Percentiles rank a stretch among this genome's conserved stretches.
phyloP scores from a whole-genome alignment of 2,888 invertebrate genomes.

The Drosophila antonietae region DNA sequence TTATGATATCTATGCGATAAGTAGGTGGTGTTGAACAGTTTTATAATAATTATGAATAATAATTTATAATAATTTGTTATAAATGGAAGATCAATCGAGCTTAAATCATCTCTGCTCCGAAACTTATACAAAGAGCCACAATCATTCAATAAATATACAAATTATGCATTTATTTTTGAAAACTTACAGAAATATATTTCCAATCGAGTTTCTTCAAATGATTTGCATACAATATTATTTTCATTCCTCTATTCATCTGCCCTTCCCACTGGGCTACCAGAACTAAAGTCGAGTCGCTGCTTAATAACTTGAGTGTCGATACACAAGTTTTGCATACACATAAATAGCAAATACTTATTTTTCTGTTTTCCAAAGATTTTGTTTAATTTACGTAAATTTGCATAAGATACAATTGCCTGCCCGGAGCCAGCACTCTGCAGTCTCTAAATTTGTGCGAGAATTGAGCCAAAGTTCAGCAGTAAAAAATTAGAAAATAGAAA shows the following conservation, averaged over 20 bases:
- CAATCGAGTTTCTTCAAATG: background rate
- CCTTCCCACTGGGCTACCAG: slow-evolving; percentile 20
- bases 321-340: slow-evolving; percentile 69
- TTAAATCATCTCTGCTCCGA: background rate
- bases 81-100: too few relatives aligned
- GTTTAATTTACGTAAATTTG: slow-evolving; percentile 79
- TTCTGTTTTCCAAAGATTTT: slow-evolving; percentile 79
- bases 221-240: background rate
- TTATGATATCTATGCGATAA: too few relatives aligned
- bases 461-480: slow-evolving; percentile 74
- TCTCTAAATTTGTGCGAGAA: slow-evolving; percentile 76
- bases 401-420: slow-evolving; percentile 73
- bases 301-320: slow-evolving; percentile 73
- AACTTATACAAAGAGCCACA: too few relatives aligned
- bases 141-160: too few relatives aligned
- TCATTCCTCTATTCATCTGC: background rate
- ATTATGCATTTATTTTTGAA: too few relatives aligned
- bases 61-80: too few relatives aligned
- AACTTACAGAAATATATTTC: background rate
- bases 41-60: too few relatives aligned
- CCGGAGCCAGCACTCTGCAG: slow-evolving; percentile 31
- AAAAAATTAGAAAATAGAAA: slow-evolving; percentile 20
- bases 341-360: slow-evolving; percentile 76
- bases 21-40: background rate
- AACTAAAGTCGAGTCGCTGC: slow-evolving; percentile 17